These are phyloP conservation scores for Phrynocephalus versicolor DNA, from an alignment of 2,113 vertebrate genomes.

Conservation along the genomic window DNA sequence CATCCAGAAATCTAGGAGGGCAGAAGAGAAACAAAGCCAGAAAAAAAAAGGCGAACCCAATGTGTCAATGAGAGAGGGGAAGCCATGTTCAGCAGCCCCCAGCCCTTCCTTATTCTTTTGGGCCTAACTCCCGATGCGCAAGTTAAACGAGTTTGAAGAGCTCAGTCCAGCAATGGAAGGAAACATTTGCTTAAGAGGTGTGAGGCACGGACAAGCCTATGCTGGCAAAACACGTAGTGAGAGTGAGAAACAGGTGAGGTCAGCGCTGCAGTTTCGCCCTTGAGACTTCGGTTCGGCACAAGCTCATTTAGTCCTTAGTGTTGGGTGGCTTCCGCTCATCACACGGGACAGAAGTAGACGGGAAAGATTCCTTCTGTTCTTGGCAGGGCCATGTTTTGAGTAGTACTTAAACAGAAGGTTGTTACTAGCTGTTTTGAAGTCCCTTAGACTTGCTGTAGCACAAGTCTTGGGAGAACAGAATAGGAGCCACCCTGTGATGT, in stretches of 20 bases:
- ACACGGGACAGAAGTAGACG: background rate
- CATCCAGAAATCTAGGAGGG: background rate
- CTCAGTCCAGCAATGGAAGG: background rate
- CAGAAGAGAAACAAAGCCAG: background rate
- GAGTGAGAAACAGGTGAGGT: background rate
- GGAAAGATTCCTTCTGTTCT: background rate
- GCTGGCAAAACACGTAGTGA: background rate
- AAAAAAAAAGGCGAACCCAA: too few species aligned
- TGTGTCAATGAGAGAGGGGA: background rate
- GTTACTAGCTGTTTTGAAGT: background rate
- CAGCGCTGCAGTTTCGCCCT: background rate
- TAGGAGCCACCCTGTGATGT: background rate
- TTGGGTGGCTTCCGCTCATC: background rate
- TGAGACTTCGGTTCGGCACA: background rate
- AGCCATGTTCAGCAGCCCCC: background rate
- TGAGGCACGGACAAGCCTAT: background rate
- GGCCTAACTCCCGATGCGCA: background rate
- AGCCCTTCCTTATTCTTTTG: background rate
- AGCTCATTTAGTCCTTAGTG: background rate
- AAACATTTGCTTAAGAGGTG: background rate
- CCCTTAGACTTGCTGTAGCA: background rate
- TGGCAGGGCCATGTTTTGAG: background rate
- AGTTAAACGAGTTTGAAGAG: background rate
- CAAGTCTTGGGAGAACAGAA: background rate
- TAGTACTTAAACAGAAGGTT: background rate